Evolutionary conservation across 2,113 vertebrate genomes (phyloP), one percentile per base, ranked within the genome.

Genomic region (Zapornia atra): DNA sequence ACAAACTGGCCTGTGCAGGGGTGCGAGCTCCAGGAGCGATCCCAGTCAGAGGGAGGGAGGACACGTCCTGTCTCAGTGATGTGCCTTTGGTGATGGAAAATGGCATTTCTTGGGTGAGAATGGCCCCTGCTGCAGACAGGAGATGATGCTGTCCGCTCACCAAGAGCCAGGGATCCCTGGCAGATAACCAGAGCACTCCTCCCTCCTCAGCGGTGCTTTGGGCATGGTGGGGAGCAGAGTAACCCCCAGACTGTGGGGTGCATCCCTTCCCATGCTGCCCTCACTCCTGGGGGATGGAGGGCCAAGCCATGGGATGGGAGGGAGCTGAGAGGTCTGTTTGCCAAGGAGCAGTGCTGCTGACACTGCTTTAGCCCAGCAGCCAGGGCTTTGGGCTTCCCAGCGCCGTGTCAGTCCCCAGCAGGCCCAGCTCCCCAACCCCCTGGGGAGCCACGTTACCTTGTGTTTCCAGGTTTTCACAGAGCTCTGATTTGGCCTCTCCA

Each of bases 401-500:
- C 22, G 11, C 28, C 33, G 2, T 1, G 1, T 4, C 1, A 1
- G 29, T 11, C 31, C 31, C 53, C 2, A 2, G 24, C 56, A 69
- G 51, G 25, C n/a, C 12, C 31, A 26, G 42, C 15, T 48, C 12
- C 79, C 60, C 40, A 46, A 2, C 19, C 12, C 31, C 2, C 1
- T 3, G 1, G 2, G 19, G 7, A 69, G 25, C 54, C 29, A 33
- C 87, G 73, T 98, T 97, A 99, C 99, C 99, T 97, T 99, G 99
- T 29, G 98, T 98, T 96, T 99, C 99, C 26, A 99, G 98, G 97
- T 98, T 99, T 95, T 99, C 99, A 11, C 99, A 99, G 91, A 99
- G 98, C 97, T 99, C 99, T 0, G 99, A 99, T 97, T 99, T 99
- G 97, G 99, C 99, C 95, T 99, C 99, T 19, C 99, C 99, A 0